Percentiles rank a stretch among this genome's conserved stretches.
Conservation (phyloP, 2,113 vertebrate species). For the Sylvilagus bachmani region DNA sequence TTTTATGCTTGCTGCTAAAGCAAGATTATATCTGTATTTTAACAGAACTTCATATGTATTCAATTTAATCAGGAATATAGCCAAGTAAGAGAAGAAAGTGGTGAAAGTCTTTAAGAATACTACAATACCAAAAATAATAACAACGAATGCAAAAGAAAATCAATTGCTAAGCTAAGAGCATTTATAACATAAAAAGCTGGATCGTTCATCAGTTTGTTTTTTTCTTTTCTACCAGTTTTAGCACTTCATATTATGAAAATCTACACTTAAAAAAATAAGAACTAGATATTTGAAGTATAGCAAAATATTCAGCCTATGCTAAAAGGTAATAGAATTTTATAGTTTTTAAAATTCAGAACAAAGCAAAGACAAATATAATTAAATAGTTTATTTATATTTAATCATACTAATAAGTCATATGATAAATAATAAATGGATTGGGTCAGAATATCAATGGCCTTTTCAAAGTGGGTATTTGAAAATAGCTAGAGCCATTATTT, state of each 20-base stretch:
- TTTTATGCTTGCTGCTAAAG: not conserved
- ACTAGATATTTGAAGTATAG: not conserved
- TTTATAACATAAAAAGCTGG: conserved; percentile 57
- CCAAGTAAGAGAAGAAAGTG: conserved; percentile 66
- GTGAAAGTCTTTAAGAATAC: conserved; percentile 52
- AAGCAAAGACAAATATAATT: not conserved
- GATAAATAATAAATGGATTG: not conserved
- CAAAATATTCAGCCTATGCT: conserved; percentile 19
- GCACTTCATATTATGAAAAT: conserved; percentile 52
- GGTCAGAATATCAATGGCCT: not conserved
- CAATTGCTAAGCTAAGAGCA: conserved; percentile 72
- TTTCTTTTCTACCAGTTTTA: conserved; percentile 58
- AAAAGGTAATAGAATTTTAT: conserved; percentile 3
- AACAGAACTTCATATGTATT: not conserved
- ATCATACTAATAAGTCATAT: not conserved
- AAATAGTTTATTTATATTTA: not conserved
- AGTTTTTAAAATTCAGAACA: not conserved
- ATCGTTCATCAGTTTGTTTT: conserved; percentile 1
- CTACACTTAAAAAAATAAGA: conserved; percentile 1
- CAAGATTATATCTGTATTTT: conserved; percentile 10
- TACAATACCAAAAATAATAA: conserved; percentile 63
- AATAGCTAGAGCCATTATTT: not conserved
- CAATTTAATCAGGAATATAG: not conserved
- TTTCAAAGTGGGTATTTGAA: not conserved
- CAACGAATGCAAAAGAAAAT: conserved; percentile 61